Evolutionary conservation across 2,113 vertebrate species (phyloP).

Genomic region (Tragelaphus strepsiceros): DNA sequence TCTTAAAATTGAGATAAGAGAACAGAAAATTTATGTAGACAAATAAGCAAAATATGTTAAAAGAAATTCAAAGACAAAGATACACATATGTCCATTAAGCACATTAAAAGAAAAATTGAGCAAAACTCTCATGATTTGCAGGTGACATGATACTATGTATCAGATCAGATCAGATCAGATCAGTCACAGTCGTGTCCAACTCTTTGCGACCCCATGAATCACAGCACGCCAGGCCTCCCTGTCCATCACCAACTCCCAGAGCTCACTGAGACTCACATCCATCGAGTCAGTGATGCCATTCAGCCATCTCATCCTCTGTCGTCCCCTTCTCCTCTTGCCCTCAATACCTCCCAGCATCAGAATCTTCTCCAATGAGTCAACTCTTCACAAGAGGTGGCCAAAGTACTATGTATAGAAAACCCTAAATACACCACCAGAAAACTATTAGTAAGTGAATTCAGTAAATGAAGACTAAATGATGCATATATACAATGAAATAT

Average conservation of each 20-base stretch:
- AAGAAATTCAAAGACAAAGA: not conserved
- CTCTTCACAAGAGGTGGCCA: no score
- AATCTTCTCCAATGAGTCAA: no score
- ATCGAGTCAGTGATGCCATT: no score
- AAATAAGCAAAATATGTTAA: not conserved
- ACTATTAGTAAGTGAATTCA: not conserved
- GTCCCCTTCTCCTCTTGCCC: no score
- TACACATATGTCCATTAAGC: not conserved
- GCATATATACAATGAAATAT: not conserved
- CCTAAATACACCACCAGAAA: not conserved
- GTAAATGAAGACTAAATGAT: not conserved
- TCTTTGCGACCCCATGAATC: no score
- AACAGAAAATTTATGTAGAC: not conserved
- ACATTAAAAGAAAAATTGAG: not conserved
- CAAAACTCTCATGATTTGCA: not conserved
- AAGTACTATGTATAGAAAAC: not conserved
- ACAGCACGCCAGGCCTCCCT: no score
- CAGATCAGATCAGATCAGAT: not conserved
- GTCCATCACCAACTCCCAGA: no score
- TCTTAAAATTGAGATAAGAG: not conserved
- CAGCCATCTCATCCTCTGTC: no score
- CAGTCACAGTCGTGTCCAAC: no score
- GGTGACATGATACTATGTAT: not conserved
- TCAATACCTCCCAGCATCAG: no score
- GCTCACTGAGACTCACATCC: no score